These are phyloP conservation scores for Neotoxoptera formosana DNA, from an alignment of 1,140 invertebrate genomes.

Conservation along the genomic window DNA sequence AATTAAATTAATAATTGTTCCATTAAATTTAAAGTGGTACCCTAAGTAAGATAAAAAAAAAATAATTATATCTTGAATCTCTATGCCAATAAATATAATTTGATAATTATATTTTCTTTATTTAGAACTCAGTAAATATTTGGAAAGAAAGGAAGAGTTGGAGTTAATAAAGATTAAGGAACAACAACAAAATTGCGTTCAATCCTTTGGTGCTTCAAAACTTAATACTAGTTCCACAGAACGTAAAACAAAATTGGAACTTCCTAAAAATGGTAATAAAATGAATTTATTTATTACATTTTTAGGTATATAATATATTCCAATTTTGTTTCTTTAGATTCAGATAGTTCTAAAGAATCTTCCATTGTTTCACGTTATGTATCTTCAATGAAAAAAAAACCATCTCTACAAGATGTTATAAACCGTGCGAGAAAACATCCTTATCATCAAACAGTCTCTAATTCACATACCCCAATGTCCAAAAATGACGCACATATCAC, in stretches of 20 bases:
- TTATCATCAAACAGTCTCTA: neutral
- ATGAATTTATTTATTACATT: neutral
- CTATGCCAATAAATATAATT: neutral
- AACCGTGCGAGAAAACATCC: neutral
- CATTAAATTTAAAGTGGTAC: no score
- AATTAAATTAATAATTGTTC: no score
- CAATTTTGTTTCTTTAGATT: neutral
- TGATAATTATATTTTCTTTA: conserved; percentile 41
- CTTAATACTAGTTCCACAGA: neutral
- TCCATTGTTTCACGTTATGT: conserved; percentile 49
- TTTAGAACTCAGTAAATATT: conserved; percentile 60
- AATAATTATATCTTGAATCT: neutral
- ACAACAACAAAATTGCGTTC: conserved; percentile 43
- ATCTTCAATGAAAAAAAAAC: conserved; percentile 52
- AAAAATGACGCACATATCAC: neutral
- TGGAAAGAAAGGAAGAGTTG: conserved; percentile 58
- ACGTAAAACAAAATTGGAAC: conserved; percentile 41
- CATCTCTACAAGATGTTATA: conserved; percentile 38
- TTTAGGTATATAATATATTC: neutral
- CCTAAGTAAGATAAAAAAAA: neutral
- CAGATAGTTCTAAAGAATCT: conserved; percentile 46
- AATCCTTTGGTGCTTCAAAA: conserved; percentile 21
- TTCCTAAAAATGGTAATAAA: conserved; percentile 23
- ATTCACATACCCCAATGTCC: neutral
- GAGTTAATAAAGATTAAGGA: conserved; percentile 40